Evolutionary conservation across 2,888 invertebrate species (phyloP).

Genomic region (Ditylenchus weischeri): DNA sequence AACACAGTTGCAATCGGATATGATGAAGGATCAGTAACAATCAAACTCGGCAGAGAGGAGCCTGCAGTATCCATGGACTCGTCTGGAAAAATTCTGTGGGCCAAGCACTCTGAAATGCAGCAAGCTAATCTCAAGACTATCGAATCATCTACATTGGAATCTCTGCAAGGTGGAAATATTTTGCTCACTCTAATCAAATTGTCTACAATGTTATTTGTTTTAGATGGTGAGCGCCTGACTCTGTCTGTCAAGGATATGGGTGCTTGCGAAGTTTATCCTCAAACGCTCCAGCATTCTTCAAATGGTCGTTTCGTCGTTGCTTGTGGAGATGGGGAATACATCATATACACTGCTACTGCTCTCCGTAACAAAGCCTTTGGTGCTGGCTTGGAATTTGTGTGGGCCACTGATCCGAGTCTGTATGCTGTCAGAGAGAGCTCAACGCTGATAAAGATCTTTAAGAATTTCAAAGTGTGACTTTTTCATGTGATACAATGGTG

Average conservation of each 20-base stretch:
- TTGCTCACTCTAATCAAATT: slow-evolving; percentile 12
- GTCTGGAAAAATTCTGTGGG: slow-evolving; percentile 97
- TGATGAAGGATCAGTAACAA: slow-evolving; percentile 90
- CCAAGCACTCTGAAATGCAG: slow-evolving; percentile 94
- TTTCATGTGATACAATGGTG: not conserved
- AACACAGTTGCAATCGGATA: slow-evolving; percentile 82
- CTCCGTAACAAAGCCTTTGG: slow-evolving; percentile 97
- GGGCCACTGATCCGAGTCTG: slow-evolving; percentile 93
- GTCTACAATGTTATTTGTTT: slow-evolving; percentile 5
- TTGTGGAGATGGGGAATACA: slow-evolving; percentile 98
- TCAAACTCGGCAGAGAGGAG: slow-evolving; percentile 91
- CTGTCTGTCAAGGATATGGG: slow-evolving; percentile 97
- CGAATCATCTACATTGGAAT: slow-evolving; percentile 46
- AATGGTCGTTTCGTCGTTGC: slow-evolving; percentile 90
- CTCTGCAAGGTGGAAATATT: slow-evolving; percentile 41
- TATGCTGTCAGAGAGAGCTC: slow-evolving; percentile 77
- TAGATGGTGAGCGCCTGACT: slow-evolving; percentile 84
- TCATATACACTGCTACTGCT: slow-evolving; percentile 99
- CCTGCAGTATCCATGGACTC: slow-evolving; percentile 97
- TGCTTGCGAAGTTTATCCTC: slow-evolving; percentile 97
- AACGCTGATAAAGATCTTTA: slow-evolving; percentile 86
- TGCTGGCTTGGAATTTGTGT: slow-evolving; percentile 83
- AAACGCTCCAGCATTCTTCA: slow-evolving; percentile 94
- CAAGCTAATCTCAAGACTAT: slow-evolving; percentile 63
- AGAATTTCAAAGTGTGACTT: slow-evolving; percentile 77